Evolutionary conservation across 2,113 vertebrate species (phyloP).

Genomic region (Heloderma charlesbogerti): DNA sequence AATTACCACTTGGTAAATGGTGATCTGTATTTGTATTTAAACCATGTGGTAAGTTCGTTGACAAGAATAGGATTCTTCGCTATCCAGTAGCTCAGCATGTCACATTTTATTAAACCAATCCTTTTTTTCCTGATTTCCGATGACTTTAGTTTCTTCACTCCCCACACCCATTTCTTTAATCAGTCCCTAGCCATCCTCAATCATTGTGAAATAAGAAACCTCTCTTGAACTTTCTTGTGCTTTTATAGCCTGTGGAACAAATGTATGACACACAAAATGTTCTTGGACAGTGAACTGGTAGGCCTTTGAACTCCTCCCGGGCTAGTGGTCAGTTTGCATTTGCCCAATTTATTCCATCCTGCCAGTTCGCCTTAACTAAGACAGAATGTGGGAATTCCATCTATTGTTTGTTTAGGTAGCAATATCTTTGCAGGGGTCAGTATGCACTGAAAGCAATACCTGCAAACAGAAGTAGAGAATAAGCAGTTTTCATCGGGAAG

Average conservation of each 20-base stretch:
- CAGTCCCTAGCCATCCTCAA: not conserved
- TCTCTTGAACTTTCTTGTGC: conserved; percentile 17
- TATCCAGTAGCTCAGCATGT: not conserved
- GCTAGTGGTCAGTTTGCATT: conserved; percentile 48
- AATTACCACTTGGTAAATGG: not conserved
- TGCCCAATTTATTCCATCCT: conserved; percentile 53
- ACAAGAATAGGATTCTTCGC: conserved; percentile 1
- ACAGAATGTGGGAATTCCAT: conserved; percentile 29
- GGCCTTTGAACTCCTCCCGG: conserved; percentile 32
- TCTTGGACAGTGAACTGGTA: conserved; percentile 27
- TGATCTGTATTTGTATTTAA: not conserved
- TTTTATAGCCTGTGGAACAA: conserved; percentile 1
- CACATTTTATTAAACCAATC: not conserved
- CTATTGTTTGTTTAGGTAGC: conserved; percentile 32
- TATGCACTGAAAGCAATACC: conserved; percentile 28
- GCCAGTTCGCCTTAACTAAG: conserved; percentile 50
- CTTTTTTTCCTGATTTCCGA: not conserved
- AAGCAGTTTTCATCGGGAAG: not conserved
- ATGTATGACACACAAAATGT: conserved; percentile 26
- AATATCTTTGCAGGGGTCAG: conserved; percentile 50
- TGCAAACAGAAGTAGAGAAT: conserved; percentile 13
- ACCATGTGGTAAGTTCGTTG: not conserved
- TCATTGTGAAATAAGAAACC: conserved; percentile 8
- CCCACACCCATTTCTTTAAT: not conserved
- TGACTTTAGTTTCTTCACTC: not conserved